phyloP scores from a whole-genome alignment of 2,113 vertebrate genomes.

The Neodontobutis hainanensis region DNA sequence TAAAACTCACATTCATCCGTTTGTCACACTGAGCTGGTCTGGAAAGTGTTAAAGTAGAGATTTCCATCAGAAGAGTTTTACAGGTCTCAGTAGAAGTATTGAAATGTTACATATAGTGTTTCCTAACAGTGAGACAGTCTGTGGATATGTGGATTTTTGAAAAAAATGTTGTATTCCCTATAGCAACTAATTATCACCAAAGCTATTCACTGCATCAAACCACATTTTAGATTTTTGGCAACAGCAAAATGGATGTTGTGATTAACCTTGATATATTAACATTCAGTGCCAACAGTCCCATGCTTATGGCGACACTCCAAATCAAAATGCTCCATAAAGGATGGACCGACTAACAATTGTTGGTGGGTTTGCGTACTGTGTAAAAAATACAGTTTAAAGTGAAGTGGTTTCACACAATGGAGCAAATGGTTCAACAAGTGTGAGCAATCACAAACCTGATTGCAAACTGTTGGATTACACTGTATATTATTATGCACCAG shows the following conservation, averaged over 20 bases:
- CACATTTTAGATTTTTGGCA: not conserved
- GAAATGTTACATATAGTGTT: not conserved
- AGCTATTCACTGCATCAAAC: not conserved
- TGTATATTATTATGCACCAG: too few species aligned
- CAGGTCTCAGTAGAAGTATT: not conserved
- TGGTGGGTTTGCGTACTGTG: not conserved
- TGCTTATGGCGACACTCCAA: not conserved
- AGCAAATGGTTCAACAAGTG: too few species aligned
- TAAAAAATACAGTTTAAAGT: not conserved
- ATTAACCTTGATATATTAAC: not conserved
- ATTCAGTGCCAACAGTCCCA: not conserved
- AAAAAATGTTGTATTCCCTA: not conserved
- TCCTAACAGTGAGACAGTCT: not conserved
- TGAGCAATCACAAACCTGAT: too few species aligned
- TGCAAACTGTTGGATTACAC: too few species aligned
- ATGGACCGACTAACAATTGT: not conserved
- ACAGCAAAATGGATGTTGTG: not conserved
- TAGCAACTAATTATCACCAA: not conserved
- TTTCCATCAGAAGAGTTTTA: constrained; percentile 4
- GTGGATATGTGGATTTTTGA: not conserved
- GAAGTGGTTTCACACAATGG: not conserved
- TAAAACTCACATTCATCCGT: not conserved
- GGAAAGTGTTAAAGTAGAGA: constrained; percentile 5
- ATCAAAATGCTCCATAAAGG: not conserved
- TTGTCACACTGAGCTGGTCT: not conserved